Base-by-base conservation (phyloP, 2,888 invertebrate genomes). In the Apamea crenata region DNA sequence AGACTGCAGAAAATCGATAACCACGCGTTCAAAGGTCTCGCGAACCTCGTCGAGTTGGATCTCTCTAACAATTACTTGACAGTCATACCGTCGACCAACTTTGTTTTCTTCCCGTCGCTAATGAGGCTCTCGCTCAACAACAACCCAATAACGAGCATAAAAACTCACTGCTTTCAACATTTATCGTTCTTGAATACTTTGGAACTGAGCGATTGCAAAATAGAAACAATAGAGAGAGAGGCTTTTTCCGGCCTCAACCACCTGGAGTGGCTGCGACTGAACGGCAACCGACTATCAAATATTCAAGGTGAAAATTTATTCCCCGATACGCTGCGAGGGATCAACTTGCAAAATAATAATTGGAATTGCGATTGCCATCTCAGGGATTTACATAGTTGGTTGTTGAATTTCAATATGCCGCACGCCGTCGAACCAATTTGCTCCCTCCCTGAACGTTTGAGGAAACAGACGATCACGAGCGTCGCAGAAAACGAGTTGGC, bases 351-450 rank as follows among this genome's bases (percentile, higher is more conserved):
- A 93, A 98, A 98, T 93, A 99, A 99, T 97, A 98, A 98, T 87
- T 99, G 99, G 99, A 97, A 98, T 89, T 99, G 99, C 95, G 98
- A 99, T 95, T 99, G 99, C 94, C 97, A 98, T 89, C 97, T 99
- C 91, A 96, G 98, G 88, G 98, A 98, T 90, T 96, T 99, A 91
- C 98, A 98, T 92, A 95, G 97, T 85, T 99, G 99, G 99, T 97
- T 99, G 90, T 97, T 97, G 87, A 97, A 97, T 92, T 98, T 98
- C 92, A 98, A 98, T 91, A 98, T 98, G 88, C 98, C 98, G 16
- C 98, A 98, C 92, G 97, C 98, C 53, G 97, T 98, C 76, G 98
- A 99, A 91, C 98, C 99, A 50, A 97, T 98, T 91, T 99, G 99
- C 94, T 97, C 97, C 77, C 97, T 97, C 72, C 99, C 99, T 14